Percentiles rank a stretch among this genome's conserved stretches.
phyloP scores from a whole-genome alignment of 2,113 vertebrate genomes.

The Pseudopodoces humilis region DNA sequence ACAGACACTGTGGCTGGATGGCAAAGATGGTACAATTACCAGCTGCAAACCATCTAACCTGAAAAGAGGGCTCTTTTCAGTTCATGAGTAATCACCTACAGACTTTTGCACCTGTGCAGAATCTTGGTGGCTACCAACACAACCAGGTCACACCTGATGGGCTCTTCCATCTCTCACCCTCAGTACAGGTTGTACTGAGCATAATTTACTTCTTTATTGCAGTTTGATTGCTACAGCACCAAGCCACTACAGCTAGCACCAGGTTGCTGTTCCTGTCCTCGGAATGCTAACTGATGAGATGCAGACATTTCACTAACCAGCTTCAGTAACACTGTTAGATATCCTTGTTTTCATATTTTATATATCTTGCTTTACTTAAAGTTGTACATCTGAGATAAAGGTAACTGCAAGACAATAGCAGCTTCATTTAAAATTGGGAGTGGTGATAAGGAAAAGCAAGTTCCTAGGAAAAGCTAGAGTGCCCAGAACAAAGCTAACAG shows the following conservation, averaged over 20 bases:
- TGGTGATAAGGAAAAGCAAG: accelerated
- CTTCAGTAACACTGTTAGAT: neutral
- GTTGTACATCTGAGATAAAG: neutral
- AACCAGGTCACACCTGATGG: accelerated
- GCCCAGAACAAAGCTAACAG: neutral
- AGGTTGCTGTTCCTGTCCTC: neutral
- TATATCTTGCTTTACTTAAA: neutral
- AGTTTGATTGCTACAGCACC: neutral
- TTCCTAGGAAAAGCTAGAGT: neutral
- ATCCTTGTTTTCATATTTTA: neutral
- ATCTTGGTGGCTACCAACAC: neutral
- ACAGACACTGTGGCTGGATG: neutral
- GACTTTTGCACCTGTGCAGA: neutral
- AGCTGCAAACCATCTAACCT: neutral
- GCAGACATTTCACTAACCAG: neutral
- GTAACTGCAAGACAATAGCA: neutral
- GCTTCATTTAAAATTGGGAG: neutral
- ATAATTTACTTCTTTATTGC: neutral
- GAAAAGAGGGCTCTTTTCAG: neutral
- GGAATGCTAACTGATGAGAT: neutral
- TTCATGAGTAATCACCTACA: neutral
- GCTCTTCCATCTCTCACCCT: neutral
- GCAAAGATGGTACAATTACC: neutral
- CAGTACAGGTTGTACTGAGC: neutral
- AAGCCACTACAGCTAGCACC: neutral